Percentiles rank a stretch among this genome's conserved stretches.
phyloP scores from a whole-genome alignment of 2,888 invertebrate species.

The Microplitis deprimator region DNA sequence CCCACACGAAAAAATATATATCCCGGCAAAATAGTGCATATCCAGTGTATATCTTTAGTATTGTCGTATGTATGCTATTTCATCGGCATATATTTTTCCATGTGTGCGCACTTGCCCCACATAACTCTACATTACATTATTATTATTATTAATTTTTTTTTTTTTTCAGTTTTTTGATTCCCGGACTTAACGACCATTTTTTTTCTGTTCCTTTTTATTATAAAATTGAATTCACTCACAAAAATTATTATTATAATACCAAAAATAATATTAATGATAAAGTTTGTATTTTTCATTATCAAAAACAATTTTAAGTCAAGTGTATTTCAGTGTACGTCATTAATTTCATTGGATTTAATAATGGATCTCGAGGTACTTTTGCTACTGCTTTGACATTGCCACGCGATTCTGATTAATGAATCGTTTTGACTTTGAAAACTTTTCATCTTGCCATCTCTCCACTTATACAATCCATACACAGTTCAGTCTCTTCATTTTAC shows the following conservation, averaged over 20 bases:
- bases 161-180: too few species aligned
- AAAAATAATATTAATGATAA: not conserved
- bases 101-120: too few species aligned
- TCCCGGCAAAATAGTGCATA: too few species aligned
- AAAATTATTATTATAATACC: not conserved
- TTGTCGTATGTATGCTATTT: too few species aligned
- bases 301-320: constrained; percentile 61
- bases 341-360: constrained; percentile 71
- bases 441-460: not conserved
- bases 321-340: constrained; percentile 72
- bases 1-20: too few species aligned
- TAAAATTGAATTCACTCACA: too few species aligned
- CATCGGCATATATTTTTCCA: too few species aligned
- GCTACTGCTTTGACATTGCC: constrained; percentile 42
- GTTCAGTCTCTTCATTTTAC: constrained; percentile 9
- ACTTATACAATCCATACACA: not conserved
- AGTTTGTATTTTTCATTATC: not conserved
- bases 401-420: constrained; percentile 67
- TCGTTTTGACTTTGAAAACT: constrained; percentile 59
- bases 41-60: too few species aligned
- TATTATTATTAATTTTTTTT: too few species aligned
- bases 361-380: constrained; percentile 46
- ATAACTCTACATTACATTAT: too few species aligned
- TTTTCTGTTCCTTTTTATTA: too few species aligned
- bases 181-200: too few species aligned